Conservation (phyloP, 2,113 vertebrate species). For the Erpornis zantholeuca region DNA sequence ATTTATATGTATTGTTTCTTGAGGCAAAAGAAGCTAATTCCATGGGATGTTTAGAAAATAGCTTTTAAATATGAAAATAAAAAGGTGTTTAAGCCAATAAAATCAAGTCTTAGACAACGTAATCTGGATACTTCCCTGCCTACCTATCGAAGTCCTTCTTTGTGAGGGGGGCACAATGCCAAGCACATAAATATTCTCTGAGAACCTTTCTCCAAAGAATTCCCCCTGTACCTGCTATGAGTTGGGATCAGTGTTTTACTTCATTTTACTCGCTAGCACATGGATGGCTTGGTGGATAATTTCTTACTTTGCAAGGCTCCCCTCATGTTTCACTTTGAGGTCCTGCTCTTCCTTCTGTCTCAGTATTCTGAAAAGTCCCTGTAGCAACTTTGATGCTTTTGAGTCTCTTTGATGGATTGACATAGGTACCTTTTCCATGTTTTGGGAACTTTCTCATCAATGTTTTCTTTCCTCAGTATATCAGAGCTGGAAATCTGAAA, state of each 20-base stretch:
- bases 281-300: background rate
- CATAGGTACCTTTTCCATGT: background rate
- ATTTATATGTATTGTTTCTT: slow-evolving; percentile 74
- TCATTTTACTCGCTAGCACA: background rate
- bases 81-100: slow-evolving; percentile 46
- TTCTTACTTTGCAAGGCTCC: background rate
- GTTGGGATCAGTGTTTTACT: background rate
- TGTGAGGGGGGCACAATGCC: background rate
- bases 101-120: slow-evolving; percentile 2
- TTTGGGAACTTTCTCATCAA: background rate
- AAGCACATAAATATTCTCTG: background rate
- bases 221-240: background rate
- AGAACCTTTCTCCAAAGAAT: background rate
- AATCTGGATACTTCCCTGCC: background rate
- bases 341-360: background rate
- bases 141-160: background rate
- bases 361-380: background rate
- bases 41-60: slow-evolving; percentile 65
- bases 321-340: rapidly evolving
- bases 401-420: background rate
- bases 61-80: slow-evolving; percentile 55
- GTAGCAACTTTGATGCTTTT: background rate
- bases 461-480: background rate
- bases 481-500: background rate
- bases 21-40: slow-evolving; percentile 57